Evolutionary conservation across 1,140 invertebrate genomes (phyloP), one percentile per base, ranked within the genome.

Genomic region (Conus betulinus): DNA sequence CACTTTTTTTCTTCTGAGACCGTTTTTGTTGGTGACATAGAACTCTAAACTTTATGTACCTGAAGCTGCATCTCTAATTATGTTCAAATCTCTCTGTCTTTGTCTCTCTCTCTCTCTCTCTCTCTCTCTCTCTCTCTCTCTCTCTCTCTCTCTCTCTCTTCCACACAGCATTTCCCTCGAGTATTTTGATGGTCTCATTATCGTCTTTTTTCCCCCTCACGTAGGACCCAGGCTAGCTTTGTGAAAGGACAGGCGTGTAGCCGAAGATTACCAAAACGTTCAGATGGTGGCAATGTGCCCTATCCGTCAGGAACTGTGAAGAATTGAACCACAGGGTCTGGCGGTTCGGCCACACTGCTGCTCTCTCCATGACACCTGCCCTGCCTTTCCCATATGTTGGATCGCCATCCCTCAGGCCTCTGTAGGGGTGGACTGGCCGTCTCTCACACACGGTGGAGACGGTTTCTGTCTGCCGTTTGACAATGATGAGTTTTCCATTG

Each of bases 221-320:
- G 25, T 11, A 7, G 10, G 5, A 13, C 79, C 39, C 51, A 52
- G 25, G 3, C 5, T 83, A 10, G 39, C 27, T 52, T 52, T 23
- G 27, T 51, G 17, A 76, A 25, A n/a, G n/a, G 71, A 25, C 8
- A 25, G 23, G 79, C 7, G 39, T 10, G 53, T 39, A 11, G 3
- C 27, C 8, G n/a, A 52, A 23, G 79, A 27, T n/a, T 13, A 0
- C 15, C 15, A 27, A 7, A 27, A 55, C 5, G 53, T 10, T 15
- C 20, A 25, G 25, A 51, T 25, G 39, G 76, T 79, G 76, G 76
- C 76, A 60, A 15, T 82, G 87, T 88, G 87, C 87, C 87, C 87
- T 88, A 88, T 88, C 87, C 87, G 87, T 88, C 87, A 88, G 87
- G 87, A 88, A 88, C 87, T 88, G 87, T 88, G 87, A 20, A n/a